Base-by-base conservation (phyloP, 2,888 invertebrate species). In the Muscina levida region DNA sequence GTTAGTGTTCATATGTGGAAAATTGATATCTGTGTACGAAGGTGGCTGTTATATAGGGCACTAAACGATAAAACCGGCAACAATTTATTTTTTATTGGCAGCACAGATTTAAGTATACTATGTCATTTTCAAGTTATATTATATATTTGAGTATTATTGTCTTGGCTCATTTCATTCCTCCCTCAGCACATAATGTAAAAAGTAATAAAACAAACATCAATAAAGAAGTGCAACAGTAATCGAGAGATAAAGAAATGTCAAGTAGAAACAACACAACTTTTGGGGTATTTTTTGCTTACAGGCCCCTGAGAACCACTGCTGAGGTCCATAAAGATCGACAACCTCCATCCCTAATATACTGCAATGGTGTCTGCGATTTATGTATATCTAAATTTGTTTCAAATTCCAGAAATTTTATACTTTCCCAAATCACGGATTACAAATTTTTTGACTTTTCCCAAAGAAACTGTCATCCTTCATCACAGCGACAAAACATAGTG, bases 1-100 rank as follows among this genome's bases (percentile, higher is more conserved):
- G n/a, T n/a, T n/a, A n/a, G n/a, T n/a, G n/a, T n/a, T n/a, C n/a
- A n/a, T n/a, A n/a, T n/a, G n/a, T 26, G 5, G 65, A 37, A 68
- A 79, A 79, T 72, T 72, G 75, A n/a, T 68, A 68, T 56, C 59
- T 68, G 48, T 68, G 37, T 24, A 53, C 68, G 53, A 37, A 39
- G 57, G 22, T 72, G 66, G 17, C 17, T 44, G n/a, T 8, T 65
- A 24, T 70, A 10, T 74, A 59, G 51, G 73, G 53, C 73, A 67
- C 57, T 80, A 26, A 66, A 73, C 77, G 67, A 77, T 77, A 77
- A 74, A 77, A 77, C 73, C 67, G 48, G 68, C 72, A 72, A 77
- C 74, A 82, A 78, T 72, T 78, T 75, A 78, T 72, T 67, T 72
- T 82, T 82, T 82, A 82, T 82, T 82, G 78, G 62, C 82, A 68